These are phyloP conservation scores for Lycocorax pyrrhopterus DNA, from an alignment of 2,113 vertebrate species.

Conservation along the genomic window DNA sequence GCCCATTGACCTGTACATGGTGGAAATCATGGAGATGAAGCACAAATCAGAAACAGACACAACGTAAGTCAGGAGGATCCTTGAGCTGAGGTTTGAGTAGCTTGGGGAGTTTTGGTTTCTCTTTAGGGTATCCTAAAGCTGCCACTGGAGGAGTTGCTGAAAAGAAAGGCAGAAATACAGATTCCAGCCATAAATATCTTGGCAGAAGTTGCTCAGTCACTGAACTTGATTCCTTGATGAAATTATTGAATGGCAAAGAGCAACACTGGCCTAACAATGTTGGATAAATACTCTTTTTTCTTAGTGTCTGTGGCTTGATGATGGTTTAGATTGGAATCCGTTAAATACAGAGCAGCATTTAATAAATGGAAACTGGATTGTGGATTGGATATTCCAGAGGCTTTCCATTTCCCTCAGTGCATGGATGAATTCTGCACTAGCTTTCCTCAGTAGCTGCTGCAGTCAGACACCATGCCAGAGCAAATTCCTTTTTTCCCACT, in stretches of 20 bases:
- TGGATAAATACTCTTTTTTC: background rate
- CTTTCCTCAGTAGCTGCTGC: constrained; percentile 51
- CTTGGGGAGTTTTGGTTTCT: background rate
- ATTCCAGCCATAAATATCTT: background rate
- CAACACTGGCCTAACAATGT: background rate
- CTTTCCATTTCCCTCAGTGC: background rate
- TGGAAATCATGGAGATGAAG: constrained; percentile 99
- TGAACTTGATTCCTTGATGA: background rate
- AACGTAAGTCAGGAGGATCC: constrained; percentile 73
- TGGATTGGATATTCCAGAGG: background rate
- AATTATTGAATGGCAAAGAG: background rate
- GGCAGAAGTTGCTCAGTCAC: background rate
- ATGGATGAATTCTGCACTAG: constrained; percentile 69
- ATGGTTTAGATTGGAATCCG: background rate
- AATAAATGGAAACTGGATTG: background rate
- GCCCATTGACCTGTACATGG: constrained; percentile 94
- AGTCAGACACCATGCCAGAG: constrained; percentile 69
- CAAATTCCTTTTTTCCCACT: background rate
- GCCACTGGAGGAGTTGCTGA: background rate
- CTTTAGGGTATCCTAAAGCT: background rate
- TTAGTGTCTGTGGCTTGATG: background rate
- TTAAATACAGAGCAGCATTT: background rate
- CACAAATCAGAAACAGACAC: constrained; percentile 97
- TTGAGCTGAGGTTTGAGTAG: background rate
- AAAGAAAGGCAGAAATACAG: background rate